phyloP scores from a whole-genome alignment of 2,888 invertebrate genomes.

The Orchestes rusci region DNA sequence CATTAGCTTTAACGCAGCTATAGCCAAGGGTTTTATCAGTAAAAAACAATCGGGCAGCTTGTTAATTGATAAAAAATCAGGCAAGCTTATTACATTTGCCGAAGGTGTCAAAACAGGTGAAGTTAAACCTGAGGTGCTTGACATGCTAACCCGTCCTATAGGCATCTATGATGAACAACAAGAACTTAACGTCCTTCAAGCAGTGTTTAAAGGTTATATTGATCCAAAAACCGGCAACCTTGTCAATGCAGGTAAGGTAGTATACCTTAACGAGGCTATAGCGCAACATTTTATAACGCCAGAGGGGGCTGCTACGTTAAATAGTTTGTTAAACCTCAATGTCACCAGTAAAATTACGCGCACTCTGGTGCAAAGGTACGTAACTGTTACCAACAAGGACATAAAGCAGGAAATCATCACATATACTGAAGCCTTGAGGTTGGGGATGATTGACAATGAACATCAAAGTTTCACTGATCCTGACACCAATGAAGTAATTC shows the following conservation, averaged over 20 bases:
- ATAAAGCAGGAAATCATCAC: conserved; percentile 58
- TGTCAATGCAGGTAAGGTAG: conserved; percentile 58
- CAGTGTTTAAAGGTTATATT: conserved; percentile 77
- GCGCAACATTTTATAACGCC: conserved; percentile 77
- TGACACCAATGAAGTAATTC: conserved; percentile 61
- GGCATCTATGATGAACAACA: conserved; percentile 70
- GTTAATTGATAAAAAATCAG: conserved; percentile 65
- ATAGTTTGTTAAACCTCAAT: conserved; percentile 79
- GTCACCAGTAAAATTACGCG: conserved; percentile 83
- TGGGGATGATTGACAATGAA: conserved; percentile 73
- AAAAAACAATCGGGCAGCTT: conserved; percentile 64
- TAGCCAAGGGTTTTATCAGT: conserved; percentile 69
- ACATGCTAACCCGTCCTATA: conserved; percentile 76
- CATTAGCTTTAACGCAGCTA: conserved; percentile 76
- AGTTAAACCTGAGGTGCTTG: conserved; percentile 77
- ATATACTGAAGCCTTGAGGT: conserved; percentile 69
- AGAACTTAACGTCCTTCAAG: conserved; percentile 79
- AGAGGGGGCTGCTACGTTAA: conserved; percentile 79
- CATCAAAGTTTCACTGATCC: conserved; percentile 73
- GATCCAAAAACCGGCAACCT: conserved; percentile 85
- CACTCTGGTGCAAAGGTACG: conserved; percentile 74
- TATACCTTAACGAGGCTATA: conserved; percentile 81
- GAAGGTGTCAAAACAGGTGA: conserved; percentile 73
- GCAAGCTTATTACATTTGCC: conserved; percentile 67
- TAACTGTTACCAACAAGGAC: conserved; percentile 62